These are phyloP conservation scores for Pasiphila rectangulata DNA, from an alignment of 2,888 invertebrate species.

Conservation along the genomic window DNA sequence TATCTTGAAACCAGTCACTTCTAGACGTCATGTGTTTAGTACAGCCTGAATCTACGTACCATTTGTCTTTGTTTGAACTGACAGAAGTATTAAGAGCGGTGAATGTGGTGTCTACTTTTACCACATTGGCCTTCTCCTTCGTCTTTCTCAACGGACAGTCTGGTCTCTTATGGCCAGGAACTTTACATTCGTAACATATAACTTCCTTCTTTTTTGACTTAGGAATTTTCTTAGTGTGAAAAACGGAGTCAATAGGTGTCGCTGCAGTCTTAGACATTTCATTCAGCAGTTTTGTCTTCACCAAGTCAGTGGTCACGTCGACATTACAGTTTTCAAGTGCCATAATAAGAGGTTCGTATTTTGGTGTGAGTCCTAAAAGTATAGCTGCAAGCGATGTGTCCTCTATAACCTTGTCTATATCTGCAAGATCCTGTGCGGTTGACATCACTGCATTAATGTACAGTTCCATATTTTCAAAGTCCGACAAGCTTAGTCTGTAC, in stretches of 20 bases:
- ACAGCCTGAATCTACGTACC: not conserved
- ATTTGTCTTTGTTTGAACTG: not conserved
- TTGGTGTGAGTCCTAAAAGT: slow-evolving; percentile 25
- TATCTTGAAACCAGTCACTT: not conserved
- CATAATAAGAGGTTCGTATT: slow-evolving; percentile 34
- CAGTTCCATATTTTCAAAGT: slow-evolving; percentile 12
- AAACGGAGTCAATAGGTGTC: not conserved
- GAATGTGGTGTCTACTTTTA: slow-evolving; percentile 1
- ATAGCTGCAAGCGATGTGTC: slow-evolving; percentile 30
- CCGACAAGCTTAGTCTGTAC: not conserved
- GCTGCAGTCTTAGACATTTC: slow-evolving; percentile 6
- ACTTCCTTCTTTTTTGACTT: not conserved
- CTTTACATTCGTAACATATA: slow-evolving; percentile 8
- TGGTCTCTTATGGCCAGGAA: slow-evolving; percentile 1
- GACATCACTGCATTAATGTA: slow-evolving; percentile 12
- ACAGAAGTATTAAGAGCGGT: not conserved
- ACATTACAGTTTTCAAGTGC: slow-evolving; percentile 8
- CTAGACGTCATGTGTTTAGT: not conserved
- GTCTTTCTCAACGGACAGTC: not conserved
- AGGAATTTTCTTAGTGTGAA: not conserved
- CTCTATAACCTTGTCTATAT: slow-evolving; percentile 14
- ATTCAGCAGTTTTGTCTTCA: slow-evolving; percentile 13
- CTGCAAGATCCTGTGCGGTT: not conserved
- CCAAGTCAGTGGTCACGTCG: slow-evolving; percentile 15
- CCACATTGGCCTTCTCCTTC: not conserved